A percentile compares a stretch with the other conserved stretches of the same genome.
Evolutionary conservation across 2,888 invertebrate species (phyloP).

Genomic region (Leptopilina syphax): DNA sequence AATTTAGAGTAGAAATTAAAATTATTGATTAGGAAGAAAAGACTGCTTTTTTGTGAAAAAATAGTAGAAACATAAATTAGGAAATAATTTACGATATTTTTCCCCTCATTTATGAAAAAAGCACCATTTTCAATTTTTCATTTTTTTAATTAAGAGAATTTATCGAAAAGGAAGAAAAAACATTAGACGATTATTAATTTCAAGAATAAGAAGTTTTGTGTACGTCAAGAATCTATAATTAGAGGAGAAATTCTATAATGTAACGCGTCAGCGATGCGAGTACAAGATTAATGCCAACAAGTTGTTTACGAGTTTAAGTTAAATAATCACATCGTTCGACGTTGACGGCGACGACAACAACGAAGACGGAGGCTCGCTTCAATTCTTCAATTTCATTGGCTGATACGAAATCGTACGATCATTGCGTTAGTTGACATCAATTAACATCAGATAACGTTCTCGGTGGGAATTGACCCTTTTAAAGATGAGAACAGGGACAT

Average conservation of each 20-base stretch:
- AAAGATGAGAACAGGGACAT: conserved; percentile 51
- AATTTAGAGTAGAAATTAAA: too few relatives aligned
- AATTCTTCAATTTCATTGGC: conserved; percentile 53
- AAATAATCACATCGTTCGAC: conserved; percentile 33
- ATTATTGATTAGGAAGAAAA: too few relatives aligned
- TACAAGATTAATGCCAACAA: conserved; percentile 35
- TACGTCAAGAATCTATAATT: conserved; percentile 38
- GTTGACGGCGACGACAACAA: conserved; percentile 20
- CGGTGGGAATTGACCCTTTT: conserved; percentile 55
- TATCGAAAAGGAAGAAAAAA: too few relatives aligned
- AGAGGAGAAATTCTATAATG: background rate
- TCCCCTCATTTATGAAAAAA: too few relatives aligned
- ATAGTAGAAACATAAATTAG: too few relatives aligned
- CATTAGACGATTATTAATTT: too few relatives aligned
- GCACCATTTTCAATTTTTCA: too few relatives aligned
- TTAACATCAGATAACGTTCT: conserved; percentile 55
- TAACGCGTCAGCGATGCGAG: conserved; percentile 30
- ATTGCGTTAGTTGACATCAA: conserved; percentile 59
- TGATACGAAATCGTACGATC: conserved; percentile 56
- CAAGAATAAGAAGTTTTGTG: too few relatives aligned
- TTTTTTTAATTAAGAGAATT: too few relatives aligned
- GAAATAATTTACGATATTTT: too few relatives aligned
- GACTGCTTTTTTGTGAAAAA: too few relatives aligned
- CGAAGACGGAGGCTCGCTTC: conserved; percentile 54
- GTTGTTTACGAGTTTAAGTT: conserved; percentile 37